Conservation (phyloP, 1,140 invertebrate genomes). For the Spodoptera litura region DNA sequence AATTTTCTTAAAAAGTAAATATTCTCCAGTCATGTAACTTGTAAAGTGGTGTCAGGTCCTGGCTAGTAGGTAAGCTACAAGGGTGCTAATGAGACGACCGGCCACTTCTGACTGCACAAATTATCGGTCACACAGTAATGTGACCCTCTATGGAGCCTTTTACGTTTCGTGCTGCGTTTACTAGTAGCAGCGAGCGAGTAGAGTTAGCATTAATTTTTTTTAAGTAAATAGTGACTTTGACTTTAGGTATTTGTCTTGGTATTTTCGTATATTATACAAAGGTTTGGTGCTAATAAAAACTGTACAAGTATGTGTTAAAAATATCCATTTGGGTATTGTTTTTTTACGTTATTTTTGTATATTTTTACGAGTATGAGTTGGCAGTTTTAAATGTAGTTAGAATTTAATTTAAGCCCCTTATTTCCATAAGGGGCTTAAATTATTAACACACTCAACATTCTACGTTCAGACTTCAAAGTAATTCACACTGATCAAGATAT, state of each 20-base stretch:
- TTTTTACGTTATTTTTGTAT: no score
- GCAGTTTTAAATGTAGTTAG: no score
- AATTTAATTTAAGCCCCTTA: no score
- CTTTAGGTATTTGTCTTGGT: no score
- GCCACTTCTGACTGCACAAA: slow-evolving; percentile 64
- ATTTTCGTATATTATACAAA: no score
- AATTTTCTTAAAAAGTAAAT: not conserved
- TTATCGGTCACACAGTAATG: slow-evolving; percentile 67
- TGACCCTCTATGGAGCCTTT: slow-evolving; percentile 69
- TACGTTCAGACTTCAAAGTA: not conserved
- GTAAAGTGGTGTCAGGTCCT: not conserved
- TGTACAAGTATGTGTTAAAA: no score
- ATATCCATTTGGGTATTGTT: no score
- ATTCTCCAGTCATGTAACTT: not conserved
- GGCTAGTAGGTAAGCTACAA: slow-evolving; percentile 41
- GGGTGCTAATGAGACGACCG: slow-evolving; percentile 68
- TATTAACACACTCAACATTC: no score
- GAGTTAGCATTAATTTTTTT: not conserved
- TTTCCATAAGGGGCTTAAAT: no score
- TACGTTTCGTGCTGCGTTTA: slow-evolving; percentile 64
- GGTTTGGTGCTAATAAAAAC: no score
- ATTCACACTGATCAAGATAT: not conserved
- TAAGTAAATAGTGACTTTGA: no score
- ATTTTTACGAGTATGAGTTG: no score
- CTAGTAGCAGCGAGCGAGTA: not conserved